A percentile compares a stretch with the other conserved stretches of the same genome.
phyloP scores from a whole-genome alignment of 2,888 invertebrate species.

The Pyralis farinalis region DNA sequence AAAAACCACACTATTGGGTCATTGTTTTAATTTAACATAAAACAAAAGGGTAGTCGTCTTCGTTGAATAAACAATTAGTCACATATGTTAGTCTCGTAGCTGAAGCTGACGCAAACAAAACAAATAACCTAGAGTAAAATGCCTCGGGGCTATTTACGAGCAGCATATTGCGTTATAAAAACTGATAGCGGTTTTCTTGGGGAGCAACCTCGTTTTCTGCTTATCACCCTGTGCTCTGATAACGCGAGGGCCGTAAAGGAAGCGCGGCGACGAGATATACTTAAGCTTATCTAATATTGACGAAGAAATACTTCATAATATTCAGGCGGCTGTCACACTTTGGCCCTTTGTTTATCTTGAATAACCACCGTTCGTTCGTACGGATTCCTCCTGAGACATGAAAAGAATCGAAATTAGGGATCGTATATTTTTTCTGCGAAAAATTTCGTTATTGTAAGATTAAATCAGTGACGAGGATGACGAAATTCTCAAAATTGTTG shows the following conservation, averaged over 20 bases:
- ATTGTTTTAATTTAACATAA: neutral
- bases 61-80: constrained; percentile 33
- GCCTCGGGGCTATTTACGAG: constrained; percentile 19
- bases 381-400: constrained; percentile 15
- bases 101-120: constrained; percentile 1
- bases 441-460: no score
- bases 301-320: constrained; percentile 23
- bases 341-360: constrained; percentile 21
- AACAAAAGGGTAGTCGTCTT: neutral
- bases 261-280: constrained; percentile 16
- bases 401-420: constrained; percentile 18
- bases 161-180: constrained; percentile 26
- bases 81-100: constrained; percentile 25
- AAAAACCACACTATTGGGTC: neutral
- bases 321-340: constrained; percentile 17
- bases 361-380: constrained; percentile 13
- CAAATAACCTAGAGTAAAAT: constrained; percentile 17
- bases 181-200: constrained; percentile 22
- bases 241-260: constrained; percentile 21
- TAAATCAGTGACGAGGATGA: no score
- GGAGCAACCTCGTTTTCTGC: constrained; percentile 20
- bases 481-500: no score
- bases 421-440: neutral
- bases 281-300: constrained; percentile 24
- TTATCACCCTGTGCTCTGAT: constrained; percentile 18